A percentile compares a stretch with the other conserved stretches of the same genome.
Conservation (phyloP, 2,888 invertebrate species). For the Didymodactylos carnosus region DNA sequence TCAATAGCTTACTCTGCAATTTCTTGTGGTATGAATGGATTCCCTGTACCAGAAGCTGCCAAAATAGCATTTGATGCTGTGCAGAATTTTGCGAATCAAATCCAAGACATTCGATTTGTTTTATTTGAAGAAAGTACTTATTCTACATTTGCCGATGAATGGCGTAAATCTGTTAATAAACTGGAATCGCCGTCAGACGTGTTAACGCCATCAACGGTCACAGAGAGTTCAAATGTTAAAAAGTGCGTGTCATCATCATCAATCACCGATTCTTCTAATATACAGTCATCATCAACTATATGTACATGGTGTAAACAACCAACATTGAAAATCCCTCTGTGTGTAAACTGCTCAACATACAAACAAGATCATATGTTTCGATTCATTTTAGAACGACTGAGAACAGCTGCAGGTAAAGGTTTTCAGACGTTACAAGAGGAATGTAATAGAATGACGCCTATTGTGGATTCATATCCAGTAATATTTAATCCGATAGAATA, state of each 20-base stretch:
- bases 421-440: not conserved
- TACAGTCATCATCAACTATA: not conserved
- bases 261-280: not conserved
- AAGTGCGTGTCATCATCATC: not conserved
- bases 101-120: not conserved
- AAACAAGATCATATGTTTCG: not conserved
- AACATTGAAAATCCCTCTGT: not conserved
- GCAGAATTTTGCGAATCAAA: not conserved
- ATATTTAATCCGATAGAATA: not conserved
- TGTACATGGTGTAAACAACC: not conserved
- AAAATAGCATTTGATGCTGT: not conserved
- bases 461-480: not conserved
- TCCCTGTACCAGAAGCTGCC: not conserved
- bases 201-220: too few species aligned
- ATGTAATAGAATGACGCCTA: not conserved
- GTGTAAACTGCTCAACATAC: not conserved
- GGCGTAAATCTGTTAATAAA: not conserved
- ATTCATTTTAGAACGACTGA: not conserved
- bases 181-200: too few species aligned
- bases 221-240: not conserved
- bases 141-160: not conserved
- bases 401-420: not conserved
- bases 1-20: not conserved
- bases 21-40: not conserved
- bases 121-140: not conserved